Evolutionary conservation across 2,888 invertebrate species (phyloP), one percentile per base, ranked within the genome.

Genomic region (Chloroclystis v-ata): DNA sequence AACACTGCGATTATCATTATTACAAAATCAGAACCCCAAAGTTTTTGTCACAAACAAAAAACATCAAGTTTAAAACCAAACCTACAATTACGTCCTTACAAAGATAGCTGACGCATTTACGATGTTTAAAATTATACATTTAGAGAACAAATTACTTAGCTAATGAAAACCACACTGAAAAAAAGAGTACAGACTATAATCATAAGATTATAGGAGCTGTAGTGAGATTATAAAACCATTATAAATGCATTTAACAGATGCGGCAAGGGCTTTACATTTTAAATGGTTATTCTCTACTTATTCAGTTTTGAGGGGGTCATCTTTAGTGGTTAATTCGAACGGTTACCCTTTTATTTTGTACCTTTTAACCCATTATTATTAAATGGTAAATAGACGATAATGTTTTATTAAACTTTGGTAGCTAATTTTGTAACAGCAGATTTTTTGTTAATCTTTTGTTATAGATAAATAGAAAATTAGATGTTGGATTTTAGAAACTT

Each of bases 151-250:
- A 72, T 72, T 68, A 74, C 69, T 65, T 61, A 60, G 52, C 77
- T 85, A 85, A 84, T 84, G 81, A 81, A 82, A 76, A 72, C 69
- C 59, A 63, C 70, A 85, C 84, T 86, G 86, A 86, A 86, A 87
- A 86, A 87, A 86, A 67, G 78, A 80, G 65, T 67, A 69, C 56
- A 14, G 43, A 63, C 64, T 58, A 63, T 79, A 83, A 85, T 82
- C 81, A 72, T 62, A 68, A 82, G 83, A 85, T 86, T 84, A 82
- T 79, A 74, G 76, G 69, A 76, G 63, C 66, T 59, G 61, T 33
- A 43, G 32, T 41, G 29, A 64, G 67, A 81, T 83, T 85, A 84
- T 78, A 84, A 81, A 65, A 65, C 74, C 78, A 86, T 86, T 86
- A 86, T 78, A 82, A 82, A 82, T 67, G 53, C 77, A 85, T 86